Evolutionary conservation across 2,888 invertebrate species (phyloP).

Genomic region (Ochropleura leucogaster): DNA sequence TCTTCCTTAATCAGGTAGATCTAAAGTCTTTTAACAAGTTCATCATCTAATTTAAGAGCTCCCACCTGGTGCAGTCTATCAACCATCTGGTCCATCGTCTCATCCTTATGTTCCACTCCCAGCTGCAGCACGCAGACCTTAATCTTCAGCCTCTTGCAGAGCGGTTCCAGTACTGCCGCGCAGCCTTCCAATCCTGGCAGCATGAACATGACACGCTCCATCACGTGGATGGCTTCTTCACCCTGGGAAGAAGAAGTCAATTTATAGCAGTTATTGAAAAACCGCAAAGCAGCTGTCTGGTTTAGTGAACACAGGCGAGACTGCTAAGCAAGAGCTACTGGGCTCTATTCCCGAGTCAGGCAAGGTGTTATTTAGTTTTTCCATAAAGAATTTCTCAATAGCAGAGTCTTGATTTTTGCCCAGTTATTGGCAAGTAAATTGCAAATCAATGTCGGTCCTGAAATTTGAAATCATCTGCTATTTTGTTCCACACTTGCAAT

Average conservation of each 20-base stretch:
- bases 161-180: conserved; percentile 87
- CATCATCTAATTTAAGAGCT: not conserved
- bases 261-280: not conserved
- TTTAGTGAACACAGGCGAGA: too few species aligned
- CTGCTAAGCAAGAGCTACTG: too few species aligned
- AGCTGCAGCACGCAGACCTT: conserved; percentile 90
- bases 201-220: conserved; percentile 89
- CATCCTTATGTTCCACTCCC: conserved; percentile 81
- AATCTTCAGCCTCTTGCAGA: conserved; percentile 88
- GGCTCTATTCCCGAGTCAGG: too few species aligned
- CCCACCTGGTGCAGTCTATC: conserved; percentile 88
- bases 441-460: too few species aligned
- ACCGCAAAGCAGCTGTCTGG: too few species aligned
- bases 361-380: too few species aligned
- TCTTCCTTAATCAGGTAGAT: not conserved
- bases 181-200: conserved; percentile 93
- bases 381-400: too few species aligned
- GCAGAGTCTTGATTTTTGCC: too few species aligned
- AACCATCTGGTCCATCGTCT: conserved; percentile 88
- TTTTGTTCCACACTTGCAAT: too few species aligned
- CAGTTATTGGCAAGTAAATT: too few species aligned
- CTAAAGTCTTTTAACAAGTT: too few species aligned
- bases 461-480: too few species aligned
- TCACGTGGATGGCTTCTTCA: conserved; percentile 84
- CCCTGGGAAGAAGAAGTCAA: conserved; percentile 71